Evolutionary conservation across 2,888 invertebrate genomes (phyloP), one percentile per base, ranked within the genome.

Genomic region (Megaustenia siamemsis): DNA sequence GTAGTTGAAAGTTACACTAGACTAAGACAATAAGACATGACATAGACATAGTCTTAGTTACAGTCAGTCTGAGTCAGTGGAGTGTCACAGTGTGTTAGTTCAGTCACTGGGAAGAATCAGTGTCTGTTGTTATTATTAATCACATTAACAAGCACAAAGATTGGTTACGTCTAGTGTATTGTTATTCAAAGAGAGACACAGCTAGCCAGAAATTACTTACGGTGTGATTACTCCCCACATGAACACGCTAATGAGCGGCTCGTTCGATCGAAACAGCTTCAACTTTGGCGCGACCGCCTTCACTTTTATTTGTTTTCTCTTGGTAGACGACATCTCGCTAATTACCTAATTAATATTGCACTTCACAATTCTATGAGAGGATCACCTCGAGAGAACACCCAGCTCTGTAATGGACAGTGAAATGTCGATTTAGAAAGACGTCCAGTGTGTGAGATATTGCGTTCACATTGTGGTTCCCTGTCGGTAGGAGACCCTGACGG

Each of bases 181-280:
- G n/a, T n/a, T n/a, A n/a, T n/a, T n/a, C n/a, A n/a, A n/a, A n/a
- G n/a, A n/a, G n/a, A n/a, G n/a, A n/a, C n/a, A n/a, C n/a, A n/a
- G n/a, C n/a, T n/a, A n/a, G n/a, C n/a, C n/a, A n/a, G n/a, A n/a
- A n/a, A n/a, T 49, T 21, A 82, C 96, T 96, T 95, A 99, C 99
- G 95, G 99, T 98, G 94, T 99, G 99, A 96, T 99, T 99, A 99
- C 98, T 93, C 99, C 99, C 99, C 99, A 99, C 99, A 99, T 99
- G 95, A 99, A 98, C 91, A 99, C 99, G 92, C 98, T 99, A 88
- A 99, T 96, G 92, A 99, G 96, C 71, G 99, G 99, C 95, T 99
- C 99, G 95, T 98, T 99, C 85, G 99, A 99, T 94, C 99, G 96
- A 95, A 99, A 99, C 92, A 99, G 96, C 95, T 99, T 99, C 92